Conservation (phyloP, 2,888 invertebrate species). For the Escarpia spicata region DNA sequence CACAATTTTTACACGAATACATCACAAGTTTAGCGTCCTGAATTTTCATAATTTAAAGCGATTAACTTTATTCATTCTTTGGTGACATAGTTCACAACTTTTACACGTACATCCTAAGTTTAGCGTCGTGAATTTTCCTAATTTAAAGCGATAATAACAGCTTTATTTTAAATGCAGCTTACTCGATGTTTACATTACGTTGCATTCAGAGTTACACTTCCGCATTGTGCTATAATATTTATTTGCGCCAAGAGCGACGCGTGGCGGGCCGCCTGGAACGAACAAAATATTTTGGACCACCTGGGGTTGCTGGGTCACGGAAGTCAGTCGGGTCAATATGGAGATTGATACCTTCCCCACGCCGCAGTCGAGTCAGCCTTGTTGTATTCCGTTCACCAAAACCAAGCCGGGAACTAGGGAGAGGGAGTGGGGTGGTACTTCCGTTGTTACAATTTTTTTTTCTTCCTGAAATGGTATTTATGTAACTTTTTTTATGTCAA, state of each 20-base stretch:
- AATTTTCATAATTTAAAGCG: no score
- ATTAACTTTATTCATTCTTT: no score
- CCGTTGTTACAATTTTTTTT: no score
- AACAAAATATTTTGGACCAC: not conserved
- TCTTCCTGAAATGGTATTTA: no score
- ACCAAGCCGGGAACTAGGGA: no score
- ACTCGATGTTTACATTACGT: not conserved
- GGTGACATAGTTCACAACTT: no score
- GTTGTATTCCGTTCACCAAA: not conserved
- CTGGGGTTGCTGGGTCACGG: not conserved
- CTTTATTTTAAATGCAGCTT: not conserved
- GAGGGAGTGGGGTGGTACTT: no score
- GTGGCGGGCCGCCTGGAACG: not conserved
- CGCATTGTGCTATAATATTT: not conserved
- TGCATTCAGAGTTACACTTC: not conserved
- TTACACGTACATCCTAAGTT: no score
- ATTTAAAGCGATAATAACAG: not conserved
- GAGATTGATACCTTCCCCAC: not conserved
- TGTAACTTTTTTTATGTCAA: no score
- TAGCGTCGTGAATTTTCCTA: no score
- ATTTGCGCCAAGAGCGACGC: not conserved
- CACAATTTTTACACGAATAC: no score
- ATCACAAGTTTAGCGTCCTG: no score
- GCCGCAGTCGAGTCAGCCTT: not conserved
- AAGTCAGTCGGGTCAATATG: not conserved